Evolutionary conservation across 2,888 invertebrate species (phyloP).

Genomic region (Athalia cordata): DNA sequence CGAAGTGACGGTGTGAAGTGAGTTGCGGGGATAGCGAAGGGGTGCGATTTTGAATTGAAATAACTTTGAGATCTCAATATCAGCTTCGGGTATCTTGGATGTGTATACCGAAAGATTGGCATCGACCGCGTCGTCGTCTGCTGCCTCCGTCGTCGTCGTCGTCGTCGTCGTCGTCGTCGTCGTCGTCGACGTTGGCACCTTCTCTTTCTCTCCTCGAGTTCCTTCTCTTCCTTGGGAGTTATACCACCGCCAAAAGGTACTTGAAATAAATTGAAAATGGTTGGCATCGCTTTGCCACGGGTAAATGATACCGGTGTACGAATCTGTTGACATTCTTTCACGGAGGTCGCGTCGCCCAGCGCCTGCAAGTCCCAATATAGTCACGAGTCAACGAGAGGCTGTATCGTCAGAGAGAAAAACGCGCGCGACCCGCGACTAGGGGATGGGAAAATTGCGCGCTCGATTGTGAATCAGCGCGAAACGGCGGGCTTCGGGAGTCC

Average conservation of each 20-base stretch:
- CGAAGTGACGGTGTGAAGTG: constrained; percentile 36
- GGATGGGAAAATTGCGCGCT: constrained; percentile 28
- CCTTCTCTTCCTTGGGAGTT: constrained; percentile 46
- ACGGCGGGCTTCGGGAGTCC: not conserved
- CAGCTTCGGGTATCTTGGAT: constrained; percentile 52
- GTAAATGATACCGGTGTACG: constrained; percentile 61
- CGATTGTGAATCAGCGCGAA: constrained; percentile 35
- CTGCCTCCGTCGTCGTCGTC: constrained; percentile 31
- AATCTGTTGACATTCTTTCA: constrained; percentile 49
- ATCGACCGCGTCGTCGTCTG: constrained; percentile 46
- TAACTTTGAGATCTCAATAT: constrained; percentile 65
- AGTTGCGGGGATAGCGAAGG: constrained; percentile 30
- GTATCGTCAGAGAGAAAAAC: not conserved
- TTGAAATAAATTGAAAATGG: constrained; percentile 72
- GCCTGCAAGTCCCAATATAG: not conserved
- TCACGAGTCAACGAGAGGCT: not conserved
- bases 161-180: constrained; percentile 4
- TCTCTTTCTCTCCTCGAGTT: constrained; percentile 23
- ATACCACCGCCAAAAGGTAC: constrained; percentile 64
- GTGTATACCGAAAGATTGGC: constrained; percentile 45
- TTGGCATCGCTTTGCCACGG: constrained; percentile 64
- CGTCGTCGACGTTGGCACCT: not conserved
- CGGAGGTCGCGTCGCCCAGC: constrained; percentile 23
- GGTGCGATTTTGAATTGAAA: constrained; percentile 58
- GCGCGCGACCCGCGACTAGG: not conserved